These are phyloP conservation scores for Bombyx mandarina DNA, from an alignment of 1,140 invertebrate genomes.

Conservation along the genomic window DNA sequence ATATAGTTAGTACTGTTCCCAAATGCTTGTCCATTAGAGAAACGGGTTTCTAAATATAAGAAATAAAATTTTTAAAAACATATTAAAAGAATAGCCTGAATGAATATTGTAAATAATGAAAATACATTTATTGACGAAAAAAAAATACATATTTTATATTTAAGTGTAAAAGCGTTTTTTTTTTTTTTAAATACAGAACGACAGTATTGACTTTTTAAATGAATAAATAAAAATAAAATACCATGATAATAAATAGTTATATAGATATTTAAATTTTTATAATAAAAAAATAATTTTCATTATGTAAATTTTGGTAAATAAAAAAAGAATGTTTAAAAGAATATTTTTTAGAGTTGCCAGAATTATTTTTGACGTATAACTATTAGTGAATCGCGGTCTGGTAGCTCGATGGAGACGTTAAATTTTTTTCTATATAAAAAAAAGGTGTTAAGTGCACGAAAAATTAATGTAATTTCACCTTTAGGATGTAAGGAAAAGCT, in stretches of 20 bases:
- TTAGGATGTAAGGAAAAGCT: slow-evolving; percentile 32
- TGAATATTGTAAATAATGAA: slow-evolving; percentile 62
- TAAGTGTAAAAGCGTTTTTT: slow-evolving; percentile 42
- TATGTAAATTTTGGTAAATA: too few relatives aligned
- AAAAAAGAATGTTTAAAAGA: too few relatives aligned
- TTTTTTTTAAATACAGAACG: slow-evolving; percentile 34
- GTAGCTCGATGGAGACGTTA: too few relatives aligned
- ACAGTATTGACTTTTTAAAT: slow-evolving; percentile 57
- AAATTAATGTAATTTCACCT: slow-evolving; percentile 46
- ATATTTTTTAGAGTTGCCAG: too few relatives aligned
- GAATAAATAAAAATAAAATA: slow-evolving; percentile 32
- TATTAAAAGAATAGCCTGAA: slow-evolving; percentile 26
- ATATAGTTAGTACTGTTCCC: too few relatives aligned
- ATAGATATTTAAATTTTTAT: slow-evolving; percentile 21
- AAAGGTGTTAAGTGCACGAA: slow-evolving; percentile 51
- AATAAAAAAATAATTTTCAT: too few relatives aligned
- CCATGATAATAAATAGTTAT: slow-evolving; percentile 59
- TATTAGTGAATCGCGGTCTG: too few relatives aligned
- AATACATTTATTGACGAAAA: slow-evolving; percentile 31
- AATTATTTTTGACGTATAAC: too few relatives aligned
- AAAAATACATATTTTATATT: slow-evolving; percentile 35
- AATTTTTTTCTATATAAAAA: too few relatives aligned
- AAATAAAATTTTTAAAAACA: too few relatives aligned
- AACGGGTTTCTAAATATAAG: too few relatives aligned
- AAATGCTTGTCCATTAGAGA: too few relatives aligned